Evolutionary conservation across 2,113 vertebrate genomes (phyloP), one percentile per base, ranked within the genome.

Genomic region (Microtus ochrogaster): DNA sequence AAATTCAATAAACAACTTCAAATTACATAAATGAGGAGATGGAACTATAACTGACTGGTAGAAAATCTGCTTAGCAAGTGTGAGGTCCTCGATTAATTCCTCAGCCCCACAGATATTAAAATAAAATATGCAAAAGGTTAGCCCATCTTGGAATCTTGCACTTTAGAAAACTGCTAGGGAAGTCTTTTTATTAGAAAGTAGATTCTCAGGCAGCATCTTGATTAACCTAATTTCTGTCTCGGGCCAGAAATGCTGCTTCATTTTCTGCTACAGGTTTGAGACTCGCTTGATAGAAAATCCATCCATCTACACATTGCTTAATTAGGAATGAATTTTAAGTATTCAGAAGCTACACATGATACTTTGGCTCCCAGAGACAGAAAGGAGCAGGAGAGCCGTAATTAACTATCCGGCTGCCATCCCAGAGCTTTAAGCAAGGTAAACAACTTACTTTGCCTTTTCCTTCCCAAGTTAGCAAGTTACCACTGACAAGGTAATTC

Each of bases 151-250:
- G 26, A 68, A 90, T 92, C 91, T 47, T 73, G 39, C 49, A 74
- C 61, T 91, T 97, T 92, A 94, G 94, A 97, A 93, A 95, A 96
- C 72, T 78, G 84, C 79, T 87, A 93, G 96, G 92, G 65, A 44
- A 82, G 39, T 58, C 73, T 94, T 97, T 96, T 94, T 90, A 87
- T 94, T 88, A 90, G 49, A 44, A 52, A 39, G 16, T 65, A 30
- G 81, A 95, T 89, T 87, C 82, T 90, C n/a, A 11, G 4, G 73
- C 74, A 47, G 30, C 91, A 36, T 85, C 66, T 94, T 92, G 85
- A 91, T 95, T 74, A 92, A 74, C 44, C 21, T 95, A 33, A 55
- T 58, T 72, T 92, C 68, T 17, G 7, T 92, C 92, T 89, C 63
- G 47, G 68, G 36, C 41, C 36, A 76, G 58, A 88, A 26, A 91